Percentiles rank a stretch among this genome's conserved stretches.
These are phyloP conservation scores for Eilema griseolum DNA, from an alignment of 2,888 invertebrate species.

Conservation along the genomic window DNA sequence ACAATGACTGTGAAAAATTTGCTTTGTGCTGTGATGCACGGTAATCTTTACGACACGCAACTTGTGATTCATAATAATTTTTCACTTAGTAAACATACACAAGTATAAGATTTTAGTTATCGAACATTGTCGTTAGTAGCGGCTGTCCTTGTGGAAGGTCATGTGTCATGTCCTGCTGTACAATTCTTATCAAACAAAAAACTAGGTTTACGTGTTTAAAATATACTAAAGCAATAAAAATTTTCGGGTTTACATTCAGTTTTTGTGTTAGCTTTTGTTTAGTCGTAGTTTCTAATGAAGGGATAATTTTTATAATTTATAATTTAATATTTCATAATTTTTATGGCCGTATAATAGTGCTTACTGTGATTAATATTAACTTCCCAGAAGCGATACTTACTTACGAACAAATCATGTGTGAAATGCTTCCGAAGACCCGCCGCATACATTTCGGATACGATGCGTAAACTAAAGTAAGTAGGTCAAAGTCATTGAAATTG, in stretches of 20 bases:
- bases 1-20: slow-evolving; percentile 35
- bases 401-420: slow-evolving; percentile 45
- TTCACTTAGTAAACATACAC: not conserved
- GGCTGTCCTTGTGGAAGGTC: not conserved
- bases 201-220: not conserved
- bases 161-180: not conserved
- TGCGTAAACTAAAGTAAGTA: slow-evolving; percentile 7
- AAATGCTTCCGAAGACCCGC: slow-evolving; percentile 33
- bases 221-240: not conserved
- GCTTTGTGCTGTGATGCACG: too few species aligned
- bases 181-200: not conserved
- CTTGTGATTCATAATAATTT: slow-evolving; percentile 6
- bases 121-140: not conserved
- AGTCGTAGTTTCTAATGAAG: not conserved
- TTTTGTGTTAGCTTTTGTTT: not conserved
- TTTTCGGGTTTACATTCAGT: not conserved
- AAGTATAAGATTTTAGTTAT: not conserved
- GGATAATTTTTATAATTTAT: too few species aligned
- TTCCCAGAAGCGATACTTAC: slow-evolving; percentile 50
- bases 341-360: not conserved
- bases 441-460: slow-evolving; percentile 22
- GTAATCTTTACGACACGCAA: not conserved
- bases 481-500: not conserved
- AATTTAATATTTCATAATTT: too few species aligned
- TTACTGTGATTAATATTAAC: slow-evolving; percentile 30